phyloP scores from a whole-genome alignment of 2,113 vertebrate genomes.

The Heterochromis multidens region DNA sequence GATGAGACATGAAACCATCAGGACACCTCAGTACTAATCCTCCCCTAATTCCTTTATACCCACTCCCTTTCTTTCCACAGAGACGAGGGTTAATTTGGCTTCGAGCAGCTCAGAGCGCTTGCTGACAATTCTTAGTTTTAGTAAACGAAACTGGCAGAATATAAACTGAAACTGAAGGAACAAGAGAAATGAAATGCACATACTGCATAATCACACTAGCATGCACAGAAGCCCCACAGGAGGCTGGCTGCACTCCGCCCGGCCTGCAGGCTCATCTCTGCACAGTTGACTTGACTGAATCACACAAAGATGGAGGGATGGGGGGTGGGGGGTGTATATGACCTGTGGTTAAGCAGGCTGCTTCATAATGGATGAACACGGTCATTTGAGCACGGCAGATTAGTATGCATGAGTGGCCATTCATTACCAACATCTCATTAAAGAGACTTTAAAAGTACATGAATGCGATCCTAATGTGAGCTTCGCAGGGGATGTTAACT shows the following conservation, averaged over 20 bases:
- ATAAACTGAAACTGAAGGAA: neutral
- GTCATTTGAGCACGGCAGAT: slow-evolving; percentile 29
- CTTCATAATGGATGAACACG: slow-evolving; percentile 53
- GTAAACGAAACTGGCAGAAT: neutral
- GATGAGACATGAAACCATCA: slow-evolving; percentile 51
- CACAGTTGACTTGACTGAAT: slow-evolving; percentile 55
- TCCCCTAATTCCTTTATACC: slow-evolving; percentile 6
- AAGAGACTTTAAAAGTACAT: neutral
- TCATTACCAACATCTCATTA: slow-evolving; percentile 8
- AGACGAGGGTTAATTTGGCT: slow-evolving; percentile 14
- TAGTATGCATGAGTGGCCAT: slow-evolving; percentile 20
- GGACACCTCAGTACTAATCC: slow-evolving; percentile 51
- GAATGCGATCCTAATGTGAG: neutral
- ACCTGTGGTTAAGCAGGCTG: slow-evolving; percentile 52
- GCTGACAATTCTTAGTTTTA: neutral
- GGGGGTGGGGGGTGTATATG: neutral
- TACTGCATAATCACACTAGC: neutral
- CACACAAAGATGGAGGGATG: slow-evolving; percentile 21
- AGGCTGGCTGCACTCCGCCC: slow-evolving; percentile 3
- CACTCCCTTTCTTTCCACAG: neutral
- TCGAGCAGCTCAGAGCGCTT: neutral
- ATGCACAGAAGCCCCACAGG: neutral
- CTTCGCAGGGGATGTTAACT: neutral
- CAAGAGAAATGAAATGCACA: neutral
- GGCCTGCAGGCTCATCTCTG: slow-evolving; percentile 44